A percentile compares a stretch with the other conserved stretches of the same genome.
Evolutionary conservation across 2,797 vertebrate species (phyloP).

Genomic region (Diglossa cyanea): DNA sequence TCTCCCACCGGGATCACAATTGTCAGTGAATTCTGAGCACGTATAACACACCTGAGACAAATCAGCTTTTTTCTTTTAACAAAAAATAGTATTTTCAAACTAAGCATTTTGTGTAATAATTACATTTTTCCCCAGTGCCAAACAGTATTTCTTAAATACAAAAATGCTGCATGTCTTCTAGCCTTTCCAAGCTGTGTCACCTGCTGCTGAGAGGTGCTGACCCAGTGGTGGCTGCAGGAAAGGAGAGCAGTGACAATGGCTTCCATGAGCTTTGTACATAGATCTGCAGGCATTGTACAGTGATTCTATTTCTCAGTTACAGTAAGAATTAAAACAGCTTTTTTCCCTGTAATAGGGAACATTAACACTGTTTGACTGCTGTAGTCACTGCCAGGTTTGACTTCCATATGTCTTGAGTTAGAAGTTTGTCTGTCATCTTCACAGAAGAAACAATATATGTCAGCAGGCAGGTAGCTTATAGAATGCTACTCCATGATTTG

Average conservation of each 20-base stretch:
- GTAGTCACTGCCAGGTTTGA: neutral
- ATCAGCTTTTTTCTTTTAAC: neutral
- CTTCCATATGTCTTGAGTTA: neutral
- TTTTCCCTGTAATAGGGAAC: neutral
- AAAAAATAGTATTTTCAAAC: neutral
- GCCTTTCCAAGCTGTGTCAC: neutral
- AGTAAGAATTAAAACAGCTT: neutral
- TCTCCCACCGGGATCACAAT: neutral
- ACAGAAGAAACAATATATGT: neutral
- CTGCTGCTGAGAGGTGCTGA: neutral
- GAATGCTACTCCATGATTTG: neutral
- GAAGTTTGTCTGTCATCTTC: neutral
- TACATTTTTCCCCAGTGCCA: neutral
- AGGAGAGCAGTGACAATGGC: neutral
- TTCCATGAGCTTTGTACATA: neutral
- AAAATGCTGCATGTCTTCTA: neutral
- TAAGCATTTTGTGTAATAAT: neutral
- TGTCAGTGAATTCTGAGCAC: neutral
- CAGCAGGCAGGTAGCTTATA: neutral
- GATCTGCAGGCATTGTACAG: neutral
- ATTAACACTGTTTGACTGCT: neutral
- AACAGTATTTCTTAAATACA: neutral
- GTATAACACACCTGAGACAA: neutral
- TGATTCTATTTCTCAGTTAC: neutral
- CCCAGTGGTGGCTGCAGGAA: neutral